These are phyloP conservation scores for Sarcophaga rosellei DNA, from an alignment of 2,888 invertebrate genomes.

Conservation along the genomic window DNA sequence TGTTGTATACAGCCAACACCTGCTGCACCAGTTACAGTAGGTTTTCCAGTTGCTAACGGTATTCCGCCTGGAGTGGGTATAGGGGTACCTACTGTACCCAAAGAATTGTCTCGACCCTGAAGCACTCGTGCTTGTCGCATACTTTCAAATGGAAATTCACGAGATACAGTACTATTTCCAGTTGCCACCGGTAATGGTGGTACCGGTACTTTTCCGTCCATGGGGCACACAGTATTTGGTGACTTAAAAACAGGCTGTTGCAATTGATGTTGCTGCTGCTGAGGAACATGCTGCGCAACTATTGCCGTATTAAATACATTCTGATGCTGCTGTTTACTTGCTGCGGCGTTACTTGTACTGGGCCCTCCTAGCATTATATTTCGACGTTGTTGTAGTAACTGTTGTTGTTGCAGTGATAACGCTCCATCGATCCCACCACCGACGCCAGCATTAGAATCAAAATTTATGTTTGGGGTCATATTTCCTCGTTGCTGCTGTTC, in stretches of 20 bases:
- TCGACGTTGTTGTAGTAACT: constrained; percentile 72
- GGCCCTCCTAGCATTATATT: constrained; percentile 69
- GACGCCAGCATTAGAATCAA: constrained; percentile 38
- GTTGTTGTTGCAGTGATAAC: constrained; percentile 71
- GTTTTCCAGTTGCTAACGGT: constrained; percentile 54
- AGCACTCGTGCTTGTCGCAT: constrained; percentile 95
- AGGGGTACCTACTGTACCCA: constrained; percentile 77
- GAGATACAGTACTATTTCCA: constrained; percentile 75
- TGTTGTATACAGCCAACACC: constrained; percentile 66
- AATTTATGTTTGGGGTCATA: constrained; percentile 70
- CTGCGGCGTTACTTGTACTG: constrained; percentile 69
- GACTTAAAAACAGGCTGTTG: constrained; percentile 83
- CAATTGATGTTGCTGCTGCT: constrained; percentile 70
- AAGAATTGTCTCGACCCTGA: constrained; percentile 87
- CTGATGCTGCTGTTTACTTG: constrained; percentile 70
- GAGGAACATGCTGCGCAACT: constrained; percentile 68
- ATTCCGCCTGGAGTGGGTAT: constrained; percentile 68
- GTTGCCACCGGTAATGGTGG: constrained; percentile 82
- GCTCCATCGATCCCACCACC: constrained; percentile 29
- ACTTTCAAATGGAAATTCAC: constrained; percentile 92
- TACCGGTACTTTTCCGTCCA: constrained; percentile 87
- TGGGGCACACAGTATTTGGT: constrained; percentile 94
- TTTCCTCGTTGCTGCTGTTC: constrained; percentile 70
- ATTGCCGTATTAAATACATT: constrained; percentile 25
- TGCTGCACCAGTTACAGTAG: constrained; percentile 30